A percentile compares a stretch with the other conserved stretches of the same genome.
Evolutionary conservation across 2,888 invertebrate species (phyloP).

Genomic region (Agrotis segetum): DNA sequence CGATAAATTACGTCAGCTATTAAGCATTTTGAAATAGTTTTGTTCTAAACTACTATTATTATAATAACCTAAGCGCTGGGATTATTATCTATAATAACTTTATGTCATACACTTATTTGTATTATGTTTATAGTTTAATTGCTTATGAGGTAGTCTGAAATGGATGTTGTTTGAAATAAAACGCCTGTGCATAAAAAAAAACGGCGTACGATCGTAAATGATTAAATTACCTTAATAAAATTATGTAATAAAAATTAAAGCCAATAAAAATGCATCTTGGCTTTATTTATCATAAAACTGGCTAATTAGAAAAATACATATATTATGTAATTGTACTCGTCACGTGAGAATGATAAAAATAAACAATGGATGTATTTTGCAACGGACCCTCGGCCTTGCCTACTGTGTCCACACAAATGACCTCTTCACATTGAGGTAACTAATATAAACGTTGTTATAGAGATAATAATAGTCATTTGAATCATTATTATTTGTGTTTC

Average conservation of each 20-base stretch:
- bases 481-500: conserved; percentile 25
- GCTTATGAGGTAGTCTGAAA: conserved; percentile 24
- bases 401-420: conserved; percentile 55
- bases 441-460: conserved; percentile 43
- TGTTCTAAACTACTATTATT: conserved; percentile 48
- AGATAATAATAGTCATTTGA: conserved; percentile 33
- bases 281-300: conserved; percentile 33
- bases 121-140: conserved; percentile 53
- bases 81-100: conserved; percentile 52
- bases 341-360: conserved; percentile 67
- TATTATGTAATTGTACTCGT: conserved; percentile 32
- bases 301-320: conserved; percentile 53
- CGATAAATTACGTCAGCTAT: conserved; percentile 54
- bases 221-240: not conserved
- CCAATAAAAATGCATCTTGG: conserved; percentile 21
- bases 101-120: conserved; percentile 33
- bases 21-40: conserved; percentile 54
- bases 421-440: conserved; percentile 59
- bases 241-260: conserved; percentile 12
- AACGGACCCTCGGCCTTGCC: conserved; percentile 63
- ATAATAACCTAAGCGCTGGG: conserved; percentile 42
- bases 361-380: conserved; percentile 66
- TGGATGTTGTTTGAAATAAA: conserved; percentile 20
- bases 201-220: not conserved
- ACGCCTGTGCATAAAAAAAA: not conserved